Evolutionary conservation across 2,797 vertebrate genomes (phyloP).

Genomic region (Clarias laeviceps): DNA sequence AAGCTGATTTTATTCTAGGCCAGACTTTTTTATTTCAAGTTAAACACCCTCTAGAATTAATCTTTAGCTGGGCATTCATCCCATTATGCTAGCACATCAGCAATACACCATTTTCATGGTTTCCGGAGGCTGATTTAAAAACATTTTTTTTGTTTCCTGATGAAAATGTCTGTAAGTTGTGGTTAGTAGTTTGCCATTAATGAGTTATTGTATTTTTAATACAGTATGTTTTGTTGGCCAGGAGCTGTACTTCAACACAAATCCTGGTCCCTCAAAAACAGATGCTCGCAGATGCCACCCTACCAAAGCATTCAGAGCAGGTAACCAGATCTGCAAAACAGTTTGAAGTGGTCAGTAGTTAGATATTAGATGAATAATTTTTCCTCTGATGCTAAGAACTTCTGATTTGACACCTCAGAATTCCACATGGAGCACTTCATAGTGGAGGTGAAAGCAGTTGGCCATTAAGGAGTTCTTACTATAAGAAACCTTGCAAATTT

Average conservation of each 20-base stretch:
- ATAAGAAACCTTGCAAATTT: slow-evolving; percentile 68
- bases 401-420: slow-evolving; percentile 59
- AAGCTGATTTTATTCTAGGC: background rate
- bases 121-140: background rate
- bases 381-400: background rate
- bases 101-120: too few species aligned
- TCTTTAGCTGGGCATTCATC: background rate
- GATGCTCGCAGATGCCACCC: slow-evolving; percentile 67
- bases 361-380: background rate
- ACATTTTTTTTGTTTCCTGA: background rate
- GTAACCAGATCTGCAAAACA: slow-evolving; percentile 49
- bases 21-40: background rate
- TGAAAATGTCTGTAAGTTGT: background rate
- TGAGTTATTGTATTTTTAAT: background rate
- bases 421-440: slow-evolving; percentile 68
- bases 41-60: background rate
- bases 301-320: slow-evolving; percentile 70
- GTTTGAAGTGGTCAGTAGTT: background rate
- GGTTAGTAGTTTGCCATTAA: background rate
- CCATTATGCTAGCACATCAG: background rate
- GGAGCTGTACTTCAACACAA: slow-evolving; percentile 73
- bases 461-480: slow-evolving; percentile 69
- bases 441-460: slow-evolving; percentile 76
- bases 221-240: slow-evolving; percentile 52
- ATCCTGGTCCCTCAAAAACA: slow-evolving; percentile 73